Base-by-base conservation (phyloP, 1,140 invertebrate genomes). In the Lineus longissimus region DNA sequence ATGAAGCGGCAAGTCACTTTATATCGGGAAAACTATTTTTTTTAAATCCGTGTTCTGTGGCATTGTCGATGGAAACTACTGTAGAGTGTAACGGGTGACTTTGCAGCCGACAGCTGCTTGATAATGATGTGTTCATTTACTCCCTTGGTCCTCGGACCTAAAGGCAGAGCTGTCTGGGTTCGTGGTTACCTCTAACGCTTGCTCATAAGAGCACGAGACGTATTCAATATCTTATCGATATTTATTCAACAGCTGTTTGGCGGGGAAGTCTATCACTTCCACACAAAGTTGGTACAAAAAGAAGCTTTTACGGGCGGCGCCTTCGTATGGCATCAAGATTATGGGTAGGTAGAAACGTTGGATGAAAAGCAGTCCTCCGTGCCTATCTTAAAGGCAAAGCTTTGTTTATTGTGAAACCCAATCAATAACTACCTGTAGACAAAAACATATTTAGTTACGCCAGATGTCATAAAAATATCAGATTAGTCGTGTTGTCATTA, bases 251-350 rank as follows among this genome's bases (percentile, higher is more conserved):
- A 76, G 33, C 66, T 76, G 22, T 65, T 65, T 1, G 72, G 70
- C 0, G 70, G 69, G 25, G 76, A 77, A 51, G 65, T 77, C 22
- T 77, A 76, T 58, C 76, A 77, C 57, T 76, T 76, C 51, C 76
- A 77, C 63, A 67, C 69, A 23, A 77, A 77, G 51, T 61, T 76
- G 40, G 69, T 76, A 27, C 65, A 70, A 33, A 77, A 77, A 41
- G 69, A 77, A 33, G 67, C 76, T 2, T 58, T 65, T 11, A 68
- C 73, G 19, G 73, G 73, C 6, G 76, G 74, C 0, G 65, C 58
- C 2, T 72, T 74, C 63, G 67, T 73, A 36, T 77, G 76, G 76
- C 76, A 77, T 54, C 76, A 77, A 55, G 76, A 77, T 66, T 77
- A 77, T 62, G 76, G 75, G 70, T 77, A 63, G 45, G 45, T 27